These are phyloP conservation scores for Poeciliopsis prolifica DNA, from an alignment of 2,113 vertebrate species.

Conservation along the genomic window DNA sequence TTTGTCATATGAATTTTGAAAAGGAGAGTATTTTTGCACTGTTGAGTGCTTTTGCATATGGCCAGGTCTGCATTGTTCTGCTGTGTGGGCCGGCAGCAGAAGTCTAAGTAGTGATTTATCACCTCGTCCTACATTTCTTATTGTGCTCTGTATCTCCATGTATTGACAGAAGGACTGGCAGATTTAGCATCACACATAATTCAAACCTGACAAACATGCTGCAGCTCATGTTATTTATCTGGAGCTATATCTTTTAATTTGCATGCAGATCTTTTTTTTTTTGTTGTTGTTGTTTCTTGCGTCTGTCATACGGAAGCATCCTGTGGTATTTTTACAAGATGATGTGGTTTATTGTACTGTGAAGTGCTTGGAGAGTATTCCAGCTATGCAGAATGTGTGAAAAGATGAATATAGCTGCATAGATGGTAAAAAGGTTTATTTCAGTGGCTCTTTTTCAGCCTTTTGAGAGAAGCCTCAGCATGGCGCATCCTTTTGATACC, in stretches of 20 bases:
- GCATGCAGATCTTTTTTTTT: background rate
- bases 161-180: conserved; percentile 46
- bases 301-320: background rate
- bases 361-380: conserved; percentile 12
- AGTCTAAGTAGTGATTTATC: conserved; percentile 69
- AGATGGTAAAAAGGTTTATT: conserved; percentile 17
- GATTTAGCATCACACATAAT: conserved; percentile 44
- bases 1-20: conserved; percentile 29
- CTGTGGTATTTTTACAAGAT: conserved; percentile 2
- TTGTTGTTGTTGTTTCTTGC: background rate
- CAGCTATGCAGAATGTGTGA: conserved; percentile 1
- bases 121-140: conserved; percentile 61
- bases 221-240: conserved; percentile 4
- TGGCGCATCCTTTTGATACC: conserved; percentile 49
- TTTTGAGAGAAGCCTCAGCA: conserved; percentile 25
- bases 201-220: conserved; percentile 40
- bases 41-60: conserved; percentile 43
- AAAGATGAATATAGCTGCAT: background rate
- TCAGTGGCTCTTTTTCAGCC: conserved; percentile 36
- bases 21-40: conserved; percentile 27
- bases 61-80: conserved; percentile 52
- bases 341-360: conserved; percentile 3
- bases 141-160: conserved; percentile 41
- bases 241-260: conserved; percentile 6
- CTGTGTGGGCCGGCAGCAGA: conserved; percentile 64